A percentile compares a stretch with the other conserved stretches of the same genome.
phyloP scores from a whole-genome alignment of 1,140 invertebrate genomes.

The Pectinophora gossypiella region DNA sequence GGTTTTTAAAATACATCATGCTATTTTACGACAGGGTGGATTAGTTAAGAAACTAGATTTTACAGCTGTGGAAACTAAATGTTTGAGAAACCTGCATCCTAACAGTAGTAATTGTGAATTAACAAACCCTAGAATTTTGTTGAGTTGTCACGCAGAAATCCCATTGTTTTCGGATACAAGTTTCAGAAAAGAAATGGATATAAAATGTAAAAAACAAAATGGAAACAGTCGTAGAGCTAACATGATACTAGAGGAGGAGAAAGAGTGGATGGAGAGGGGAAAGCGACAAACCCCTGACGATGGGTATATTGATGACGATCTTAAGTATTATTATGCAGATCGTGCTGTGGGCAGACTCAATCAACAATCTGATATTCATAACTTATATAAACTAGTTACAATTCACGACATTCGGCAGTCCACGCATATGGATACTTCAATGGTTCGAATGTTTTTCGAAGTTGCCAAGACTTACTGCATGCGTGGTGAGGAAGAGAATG shows the following conservation, averaged over 20 bases:
- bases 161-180: neutral
- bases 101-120: constrained; percentile 16
- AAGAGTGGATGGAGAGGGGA: neutral
- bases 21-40: constrained; percentile 26
- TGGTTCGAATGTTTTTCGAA: constrained; percentile 54
- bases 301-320: constrained; percentile 46
- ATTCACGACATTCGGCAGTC: constrained; percentile 35
- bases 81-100: constrained; percentile 16
- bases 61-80: constrained; percentile 25
- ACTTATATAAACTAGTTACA: constrained; percentile 48
- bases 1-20: constrained; percentile 26
- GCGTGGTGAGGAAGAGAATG: constrained; percentile 25
- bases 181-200: constrained; percentile 21
- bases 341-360: constrained; percentile 40
- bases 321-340: constrained; percentile 47
- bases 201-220: constrained; percentile 27
- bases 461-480: constrained; percentile 48
- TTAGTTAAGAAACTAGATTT: constrained; percentile 35
- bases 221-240: too few relatives aligned
- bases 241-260: constrained; percentile 7
- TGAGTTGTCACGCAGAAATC: constrained; percentile 24
- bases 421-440: constrained; percentile 31
- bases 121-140: constrained; percentile 12
- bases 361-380: constrained; percentile 32
- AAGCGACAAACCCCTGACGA: constrained; percentile 20